phyloP scores from a whole-genome alignment of 2,888 invertebrate species.

The Scaptomyza parva region DNA sequence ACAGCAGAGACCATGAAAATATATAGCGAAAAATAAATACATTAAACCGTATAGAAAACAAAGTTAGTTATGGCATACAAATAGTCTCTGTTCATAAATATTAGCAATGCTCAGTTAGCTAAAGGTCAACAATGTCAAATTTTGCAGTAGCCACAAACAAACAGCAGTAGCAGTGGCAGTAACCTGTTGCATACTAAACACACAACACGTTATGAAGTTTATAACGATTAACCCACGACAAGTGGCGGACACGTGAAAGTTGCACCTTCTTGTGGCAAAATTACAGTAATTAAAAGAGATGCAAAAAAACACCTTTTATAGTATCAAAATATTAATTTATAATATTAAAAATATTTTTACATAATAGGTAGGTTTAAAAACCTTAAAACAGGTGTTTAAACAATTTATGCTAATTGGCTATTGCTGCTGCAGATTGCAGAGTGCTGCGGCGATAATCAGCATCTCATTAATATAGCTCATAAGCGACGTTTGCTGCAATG shows the following conservation, averaged over 20 bases:
- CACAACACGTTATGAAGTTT: conserved; percentile 26
- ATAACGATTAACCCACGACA: conserved; percentile 1
- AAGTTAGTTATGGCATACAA: conserved; percentile 11
- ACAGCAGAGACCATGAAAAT: conserved; percentile 2
- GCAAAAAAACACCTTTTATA: background rate
- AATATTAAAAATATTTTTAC: conserved; percentile 11
- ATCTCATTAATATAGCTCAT: conserved; percentile 83
- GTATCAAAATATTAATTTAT: conserved; percentile 16
- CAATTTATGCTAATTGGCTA: conserved; percentile 18
- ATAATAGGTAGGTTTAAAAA: conserved; percentile 9
- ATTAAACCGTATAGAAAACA: conserved; percentile 13
- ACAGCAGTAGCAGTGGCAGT: conserved; percentile 3
- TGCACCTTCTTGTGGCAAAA: conserved; percentile 5
- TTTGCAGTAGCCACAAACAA: conserved; percentile 22
- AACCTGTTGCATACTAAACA: conserved; percentile 40
- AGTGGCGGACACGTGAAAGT: conserved; percentile 17
- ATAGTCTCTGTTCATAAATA: conserved; percentile 20
- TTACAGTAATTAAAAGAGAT: conserved; percentile 7
- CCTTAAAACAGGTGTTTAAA: conserved; percentile 51
- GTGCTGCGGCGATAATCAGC: conserved; percentile 81
- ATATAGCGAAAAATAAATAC: background rate
- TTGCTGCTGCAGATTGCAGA: conserved; percentile 83
- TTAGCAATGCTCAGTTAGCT: conserved; percentile 23
- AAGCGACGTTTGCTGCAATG: conserved; percentile 78
- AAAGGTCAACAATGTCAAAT: conserved; percentile 24